phyloP scores from a whole-genome alignment of 2,113 vertebrate species.

The Nansenia antarctica region DNA sequence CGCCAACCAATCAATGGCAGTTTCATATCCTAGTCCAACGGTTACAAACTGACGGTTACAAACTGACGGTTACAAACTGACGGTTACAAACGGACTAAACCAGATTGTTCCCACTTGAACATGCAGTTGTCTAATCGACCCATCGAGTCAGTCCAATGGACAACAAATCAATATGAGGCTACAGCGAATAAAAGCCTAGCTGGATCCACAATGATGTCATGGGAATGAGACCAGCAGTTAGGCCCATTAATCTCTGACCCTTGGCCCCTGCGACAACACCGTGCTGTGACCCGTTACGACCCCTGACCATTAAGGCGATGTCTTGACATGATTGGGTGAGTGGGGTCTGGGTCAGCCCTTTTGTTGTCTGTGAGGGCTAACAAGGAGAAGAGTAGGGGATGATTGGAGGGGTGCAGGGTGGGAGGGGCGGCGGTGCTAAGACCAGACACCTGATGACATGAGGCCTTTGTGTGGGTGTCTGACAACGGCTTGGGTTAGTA shows the following conservation, averaged over 20 bases:
- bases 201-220: slow-evolving; percentile 33
- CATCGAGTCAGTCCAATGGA: not conserved
- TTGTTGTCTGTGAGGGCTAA: slow-evolving; percentile 56
- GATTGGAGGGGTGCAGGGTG: slow-evolving; percentile 22
- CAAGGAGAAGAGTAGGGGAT: slow-evolving; percentile 8
- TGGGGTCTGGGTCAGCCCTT: slow-evolving; percentile 52
- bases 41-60: too few species aligned
- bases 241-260: slow-evolving; percentile 53
- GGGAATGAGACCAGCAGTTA: slow-evolving; percentile 48
- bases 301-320: slow-evolving; percentile 38
- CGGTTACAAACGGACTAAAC: too few species aligned
- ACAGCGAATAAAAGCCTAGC: not conserved
- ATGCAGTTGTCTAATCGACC: not conserved
- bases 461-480: slow-evolving; percentile 11
- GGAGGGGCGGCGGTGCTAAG: slow-evolving; percentile 3
- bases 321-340: slow-evolving; percentile 44
- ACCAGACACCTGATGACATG: slow-evolving; percentile 8
- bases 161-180: not conserved
- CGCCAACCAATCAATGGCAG: too few species aligned
- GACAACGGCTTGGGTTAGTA: slow-evolving; percentile 14
- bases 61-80: too few species aligned
- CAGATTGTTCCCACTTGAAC: not conserved
- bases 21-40: too few species aligned
- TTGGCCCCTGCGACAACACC: slow-evolving; percentile 39
- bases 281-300: slow-evolving; percentile 47